Evolutionary conservation across 2,888 invertebrate genomes (phyloP).

Genomic region (Venusia cambrica): DNA sequence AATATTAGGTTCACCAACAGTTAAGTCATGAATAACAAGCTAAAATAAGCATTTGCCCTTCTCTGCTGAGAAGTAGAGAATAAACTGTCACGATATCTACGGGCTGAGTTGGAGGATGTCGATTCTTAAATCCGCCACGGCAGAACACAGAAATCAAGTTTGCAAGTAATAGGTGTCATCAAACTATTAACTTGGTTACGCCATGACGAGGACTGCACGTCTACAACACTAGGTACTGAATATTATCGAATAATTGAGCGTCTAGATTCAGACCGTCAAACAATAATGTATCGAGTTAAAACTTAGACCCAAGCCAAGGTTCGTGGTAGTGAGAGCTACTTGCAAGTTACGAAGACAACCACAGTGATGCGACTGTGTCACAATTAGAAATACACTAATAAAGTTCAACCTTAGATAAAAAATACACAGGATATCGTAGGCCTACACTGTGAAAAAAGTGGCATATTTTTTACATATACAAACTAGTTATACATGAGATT

Average conservation of each 20-base stretch:
- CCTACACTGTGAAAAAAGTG: too few relatives aligned
- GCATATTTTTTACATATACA: too few relatives aligned
- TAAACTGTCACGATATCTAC: too few relatives aligned
- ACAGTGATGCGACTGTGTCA: slow-evolving; percentile 13
- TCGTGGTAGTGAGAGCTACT: slow-evolving; percentile 12
- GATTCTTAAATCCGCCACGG: too few relatives aligned
- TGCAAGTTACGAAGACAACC: slow-evolving; percentile 20
- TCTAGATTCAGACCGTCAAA: slow-evolving; percentile 15
- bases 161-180: not conserved
- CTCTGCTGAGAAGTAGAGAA: too few relatives aligned
- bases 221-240: not conserved
- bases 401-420: slow-evolving; percentile 26
- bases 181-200: too few relatives aligned
- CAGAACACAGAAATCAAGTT: slow-evolving; percentile 3
- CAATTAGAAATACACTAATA: slow-evolving; percentile 53
- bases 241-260: slow-evolving; percentile 13
- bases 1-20: too few relatives aligned
- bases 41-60: too few relatives aligned
- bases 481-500: too few relatives aligned
- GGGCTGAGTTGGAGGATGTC: too few relatives aligned
- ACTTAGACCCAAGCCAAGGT: slow-evolving; percentile 17
- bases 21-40: too few relatives aligned
- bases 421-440: too few relatives aligned
- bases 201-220: slow-evolving; percentile 1
- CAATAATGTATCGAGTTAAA: slow-evolving; percentile 24